These are phyloP conservation scores for Trichogramma evanescens DNA, from an alignment of 2,888 invertebrate species.

Conservation along the genomic window DNA sequence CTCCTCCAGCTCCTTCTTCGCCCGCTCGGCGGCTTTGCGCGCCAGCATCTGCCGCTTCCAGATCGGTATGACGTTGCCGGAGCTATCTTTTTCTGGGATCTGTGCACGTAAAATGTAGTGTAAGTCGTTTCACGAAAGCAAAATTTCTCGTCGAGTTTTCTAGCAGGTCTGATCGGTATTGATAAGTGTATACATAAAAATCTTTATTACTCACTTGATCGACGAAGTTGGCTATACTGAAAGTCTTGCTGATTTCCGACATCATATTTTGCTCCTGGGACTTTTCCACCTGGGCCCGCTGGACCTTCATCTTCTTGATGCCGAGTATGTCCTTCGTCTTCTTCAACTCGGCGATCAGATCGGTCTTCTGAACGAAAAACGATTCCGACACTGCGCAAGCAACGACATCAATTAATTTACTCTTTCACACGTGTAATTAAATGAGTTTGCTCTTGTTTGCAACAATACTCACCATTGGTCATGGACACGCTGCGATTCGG, in stretches of 20 bases:
- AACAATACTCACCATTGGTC: conserved; percentile 38
- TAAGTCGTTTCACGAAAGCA: neutral
- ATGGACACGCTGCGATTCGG: conserved; percentile 67
- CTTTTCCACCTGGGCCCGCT: conserved; percentile 77
- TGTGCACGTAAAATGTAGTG: too few species aligned
- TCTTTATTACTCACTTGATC: conserved; percentile 55
- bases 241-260: conserved; percentile 76
- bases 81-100: conserved; percentile 83
- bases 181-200: neutral
- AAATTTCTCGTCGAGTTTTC: neutral
- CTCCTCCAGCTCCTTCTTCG: conserved; percentile 83
- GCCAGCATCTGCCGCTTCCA: conserved; percentile 96
- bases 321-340: conserved; percentile 88
- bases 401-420: neutral
- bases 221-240: conserved; percentile 79
- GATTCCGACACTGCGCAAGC: conserved; percentile 52
- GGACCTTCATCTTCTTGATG: conserved; percentile 88
- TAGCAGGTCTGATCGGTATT: neutral
- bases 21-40: conserved; percentile 87
- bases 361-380: conserved; percentile 70
- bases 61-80: conserved; percentile 82
- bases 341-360: conserved; percentile 86
- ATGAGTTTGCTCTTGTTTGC: neutral
- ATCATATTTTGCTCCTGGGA: conserved; percentile 75
- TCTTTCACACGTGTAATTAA: conserved; percentile 1